phyloP scores from a whole-genome alignment of 2,113 vertebrate species.

The Prolemur simus region DNA sequence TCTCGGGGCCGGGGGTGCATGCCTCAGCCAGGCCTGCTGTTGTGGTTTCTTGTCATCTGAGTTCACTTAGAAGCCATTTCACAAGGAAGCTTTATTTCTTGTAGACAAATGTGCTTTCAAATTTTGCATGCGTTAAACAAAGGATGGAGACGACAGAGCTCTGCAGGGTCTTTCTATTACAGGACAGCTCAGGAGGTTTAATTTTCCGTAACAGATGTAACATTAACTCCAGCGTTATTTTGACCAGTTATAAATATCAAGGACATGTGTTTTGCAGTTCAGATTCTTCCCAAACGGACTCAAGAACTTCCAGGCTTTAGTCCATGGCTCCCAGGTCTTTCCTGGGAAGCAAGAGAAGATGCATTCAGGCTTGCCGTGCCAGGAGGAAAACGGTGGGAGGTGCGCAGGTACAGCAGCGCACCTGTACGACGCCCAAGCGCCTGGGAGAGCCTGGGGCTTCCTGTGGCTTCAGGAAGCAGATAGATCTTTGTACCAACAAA shows the following conservation, averaged over 20 bases:
- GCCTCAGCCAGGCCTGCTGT: neutral
- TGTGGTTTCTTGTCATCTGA: constrained; percentile 42
- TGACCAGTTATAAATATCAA: constrained; percentile 73
- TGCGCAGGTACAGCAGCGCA: neutral
- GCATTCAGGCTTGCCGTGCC: fast-evolving
- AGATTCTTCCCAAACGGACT: constrained; percentile 52
- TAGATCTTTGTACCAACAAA: neutral
- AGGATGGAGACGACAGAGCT: neutral
- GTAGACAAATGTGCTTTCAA: constrained; percentile 35
- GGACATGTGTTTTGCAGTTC: constrained; percentile 64
- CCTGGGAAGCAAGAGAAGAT: neutral
- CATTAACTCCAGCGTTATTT: constrained; percentile 32
- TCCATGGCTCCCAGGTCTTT: neutral
- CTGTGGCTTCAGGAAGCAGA: neutral
- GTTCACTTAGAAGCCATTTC: neutral
- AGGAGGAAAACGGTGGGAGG: too few relatives aligned
- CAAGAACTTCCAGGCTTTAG: neutral
- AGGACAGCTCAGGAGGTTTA: constrained; percentile 37
- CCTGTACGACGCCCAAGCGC: neutral
- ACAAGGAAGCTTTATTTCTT: constrained; percentile 18
- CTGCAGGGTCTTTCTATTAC: constrained; percentile 14
- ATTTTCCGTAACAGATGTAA: constrained; percentile 68
- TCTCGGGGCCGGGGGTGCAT: neutral
- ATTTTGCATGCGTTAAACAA: constrained; percentile 27
- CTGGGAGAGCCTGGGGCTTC: neutral